Conservation (phyloP, 2,888 invertebrate genomes). For the Helicoverpa assulta region DNA sequence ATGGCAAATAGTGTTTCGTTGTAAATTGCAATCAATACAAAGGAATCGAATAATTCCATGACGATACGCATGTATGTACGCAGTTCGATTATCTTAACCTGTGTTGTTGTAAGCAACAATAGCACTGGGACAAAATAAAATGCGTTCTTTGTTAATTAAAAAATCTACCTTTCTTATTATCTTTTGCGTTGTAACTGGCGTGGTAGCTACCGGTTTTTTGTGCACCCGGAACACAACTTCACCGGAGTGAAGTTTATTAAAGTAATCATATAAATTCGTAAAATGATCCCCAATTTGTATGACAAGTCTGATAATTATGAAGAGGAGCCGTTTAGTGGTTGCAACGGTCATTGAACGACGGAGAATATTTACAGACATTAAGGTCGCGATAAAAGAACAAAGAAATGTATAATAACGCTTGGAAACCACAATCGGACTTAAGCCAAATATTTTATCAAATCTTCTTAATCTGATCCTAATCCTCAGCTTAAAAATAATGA, state of each 20-base stretch:
- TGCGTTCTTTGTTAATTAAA: constrained; percentile 3
- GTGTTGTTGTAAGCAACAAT: neutral
- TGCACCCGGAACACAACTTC: too few relatives aligned
- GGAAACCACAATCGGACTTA: neutral
- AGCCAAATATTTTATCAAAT: neutral
- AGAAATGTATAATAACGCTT: neutral
- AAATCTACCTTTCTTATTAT: neutral
- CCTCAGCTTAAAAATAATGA: neutral
- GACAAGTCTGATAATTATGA: neutral
- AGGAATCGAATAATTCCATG: constrained; percentile 16
- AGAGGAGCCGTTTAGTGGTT: constrained; percentile 6
- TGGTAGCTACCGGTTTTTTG: neutral
- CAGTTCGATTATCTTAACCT: constrained; percentile 14
- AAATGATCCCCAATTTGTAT: constrained; percentile 3
- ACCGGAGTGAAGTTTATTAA: neutral
- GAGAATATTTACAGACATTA: constrained; percentile 18
- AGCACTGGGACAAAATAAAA: constrained; percentile 3
- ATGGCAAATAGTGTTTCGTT: neutral
- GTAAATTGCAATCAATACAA: constrained; percentile 22
- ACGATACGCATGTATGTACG: constrained; percentile 15
- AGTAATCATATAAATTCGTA: constrained; percentile 3
- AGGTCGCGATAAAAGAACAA: constrained; percentile 25
- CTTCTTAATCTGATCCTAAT: constrained; percentile 14
- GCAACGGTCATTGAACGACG: constrained; percentile 14
- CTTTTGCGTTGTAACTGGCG: neutral